Percentiles rank a stretch among this genome's conserved stretches.
phyloP scores from a whole-genome alignment of 2,113 vertebrate species.

The Rhea americana region DNA sequence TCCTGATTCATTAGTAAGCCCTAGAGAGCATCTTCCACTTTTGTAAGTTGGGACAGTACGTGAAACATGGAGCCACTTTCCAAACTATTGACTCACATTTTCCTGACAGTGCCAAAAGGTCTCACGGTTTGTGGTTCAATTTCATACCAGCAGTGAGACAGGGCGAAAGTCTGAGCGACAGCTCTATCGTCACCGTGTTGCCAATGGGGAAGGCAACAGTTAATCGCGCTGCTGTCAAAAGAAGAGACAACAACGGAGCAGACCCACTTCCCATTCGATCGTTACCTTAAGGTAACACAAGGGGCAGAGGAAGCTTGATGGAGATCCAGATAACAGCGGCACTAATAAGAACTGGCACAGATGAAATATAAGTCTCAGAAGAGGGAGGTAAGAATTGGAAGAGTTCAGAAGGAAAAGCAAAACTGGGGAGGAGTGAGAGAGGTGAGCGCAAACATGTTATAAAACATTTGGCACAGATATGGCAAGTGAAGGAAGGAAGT shows the following conservation, averaged over 20 bases:
- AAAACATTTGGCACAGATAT: background rate
- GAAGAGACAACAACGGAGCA: slow-evolving; percentile 22
- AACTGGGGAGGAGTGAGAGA: background rate
- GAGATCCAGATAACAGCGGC: slow-evolving; percentile 2
- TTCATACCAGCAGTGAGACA: background rate
- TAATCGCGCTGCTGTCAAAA: slow-evolving; percentile 42
- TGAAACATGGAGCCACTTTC: background rate
- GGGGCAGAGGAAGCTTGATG: slow-evolving; percentile 5
- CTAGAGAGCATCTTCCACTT: background rate
- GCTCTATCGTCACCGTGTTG: background rate
- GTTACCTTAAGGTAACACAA: background rate
- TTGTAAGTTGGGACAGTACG: background rate
- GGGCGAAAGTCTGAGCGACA: background rate
- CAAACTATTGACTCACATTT: slow-evolving; percentile 1
- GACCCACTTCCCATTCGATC: slow-evolving; percentile 18
- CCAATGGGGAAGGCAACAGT: slow-evolving; percentile 11
- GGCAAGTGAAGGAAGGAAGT: background rate
- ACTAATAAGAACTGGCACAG: slow-evolving; percentile 17
- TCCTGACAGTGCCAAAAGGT: background rate
- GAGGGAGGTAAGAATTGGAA: background rate
- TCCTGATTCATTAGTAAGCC: slow-evolving; percentile 33
- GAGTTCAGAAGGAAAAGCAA: background rate
- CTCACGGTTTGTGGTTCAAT: background rate
- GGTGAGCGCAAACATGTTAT: background rate
- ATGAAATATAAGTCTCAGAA: slow-evolving; percentile 2